Conservation (phyloP, 2,888 invertebrate genomes). For the Synergus japonicus region DNA sequence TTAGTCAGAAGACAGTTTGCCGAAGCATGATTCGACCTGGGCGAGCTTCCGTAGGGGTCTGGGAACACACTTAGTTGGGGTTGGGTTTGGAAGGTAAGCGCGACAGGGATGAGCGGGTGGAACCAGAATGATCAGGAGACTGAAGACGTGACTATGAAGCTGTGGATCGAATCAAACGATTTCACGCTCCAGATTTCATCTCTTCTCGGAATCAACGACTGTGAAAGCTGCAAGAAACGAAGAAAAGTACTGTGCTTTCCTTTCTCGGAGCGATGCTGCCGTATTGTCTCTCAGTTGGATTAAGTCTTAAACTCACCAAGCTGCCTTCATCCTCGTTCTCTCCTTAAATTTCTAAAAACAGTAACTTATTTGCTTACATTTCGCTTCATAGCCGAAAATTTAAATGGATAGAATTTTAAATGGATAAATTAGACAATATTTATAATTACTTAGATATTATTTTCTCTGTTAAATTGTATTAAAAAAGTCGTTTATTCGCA, state of each 20-base stretch:
- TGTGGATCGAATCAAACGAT: conserved; percentile 74
- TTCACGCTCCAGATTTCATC: conserved; percentile 73
- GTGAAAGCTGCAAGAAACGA: conserved; percentile 40
- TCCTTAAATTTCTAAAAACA: background rate
- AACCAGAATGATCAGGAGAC: conserved; percentile 39
- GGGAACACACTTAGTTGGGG: background rate
- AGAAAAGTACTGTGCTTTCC: conserved; percentile 15
- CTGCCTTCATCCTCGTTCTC: too few relatives aligned
- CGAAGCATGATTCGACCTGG: conserved; percentile 36
- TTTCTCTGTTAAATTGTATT: too few relatives aligned
- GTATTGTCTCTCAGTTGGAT: conserved; percentile 8
- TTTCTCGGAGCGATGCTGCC: background rate
- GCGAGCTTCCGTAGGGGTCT: conserved; percentile 36
- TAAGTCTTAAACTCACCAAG: background rate
- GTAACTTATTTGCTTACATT: background rate
- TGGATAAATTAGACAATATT: background rate
- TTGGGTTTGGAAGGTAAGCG: conserved; percentile 26
- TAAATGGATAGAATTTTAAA: background rate
- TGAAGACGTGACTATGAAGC: conserved; percentile 66
- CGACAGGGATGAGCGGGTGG: conserved; percentile 24
- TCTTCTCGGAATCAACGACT: conserved; percentile 37
- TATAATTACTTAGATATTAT: too few relatives aligned
- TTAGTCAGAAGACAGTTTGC: conserved; percentile 39
- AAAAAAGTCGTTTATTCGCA: too few relatives aligned
- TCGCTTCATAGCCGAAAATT: background rate